These are phyloP conservation scores for Phasianus colchicus DNA, from an alignment of 2,113 vertebrate genomes.

Conservation along the genomic window DNA sequence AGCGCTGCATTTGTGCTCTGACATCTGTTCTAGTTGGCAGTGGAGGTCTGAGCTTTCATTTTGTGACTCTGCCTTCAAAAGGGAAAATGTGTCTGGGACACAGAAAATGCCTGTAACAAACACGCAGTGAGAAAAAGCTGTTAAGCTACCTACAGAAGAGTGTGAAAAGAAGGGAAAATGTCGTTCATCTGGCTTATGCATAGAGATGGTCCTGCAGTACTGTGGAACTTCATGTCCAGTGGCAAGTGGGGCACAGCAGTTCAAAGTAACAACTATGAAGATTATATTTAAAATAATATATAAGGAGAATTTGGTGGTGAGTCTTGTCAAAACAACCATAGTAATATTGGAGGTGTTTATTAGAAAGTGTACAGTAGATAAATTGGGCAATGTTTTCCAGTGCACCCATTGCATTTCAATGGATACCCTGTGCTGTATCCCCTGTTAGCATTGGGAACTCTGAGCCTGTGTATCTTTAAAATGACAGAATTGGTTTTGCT, in stretches of 20 bases:
- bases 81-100: not conserved
- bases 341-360: not conserved
- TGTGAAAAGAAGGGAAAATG: not conserved
- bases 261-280: not conserved
- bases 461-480: not conserved
- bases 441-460: not conserved
- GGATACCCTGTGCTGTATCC: not conserved
- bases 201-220: not conserved
- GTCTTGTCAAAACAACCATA: not conserved
- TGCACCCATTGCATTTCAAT: accelerated
- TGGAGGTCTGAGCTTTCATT: not conserved
- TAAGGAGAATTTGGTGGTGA: not conserved
- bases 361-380: not conserved
- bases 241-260: not conserved
- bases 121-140: not conserved
- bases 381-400: not conserved
- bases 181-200: not conserved
- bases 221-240: not conserved
- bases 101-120: conserved; percentile 9
- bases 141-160: not conserved
- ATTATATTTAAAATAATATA: not conserved
- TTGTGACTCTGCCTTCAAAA: not conserved
- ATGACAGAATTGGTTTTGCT: not conserved
- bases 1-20: conserved; percentile 8
- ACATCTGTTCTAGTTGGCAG: conserved; percentile 51